Conservation (phyloP, 2,113 vertebrate species). For the Cephalopholis sonnerati region DNA sequence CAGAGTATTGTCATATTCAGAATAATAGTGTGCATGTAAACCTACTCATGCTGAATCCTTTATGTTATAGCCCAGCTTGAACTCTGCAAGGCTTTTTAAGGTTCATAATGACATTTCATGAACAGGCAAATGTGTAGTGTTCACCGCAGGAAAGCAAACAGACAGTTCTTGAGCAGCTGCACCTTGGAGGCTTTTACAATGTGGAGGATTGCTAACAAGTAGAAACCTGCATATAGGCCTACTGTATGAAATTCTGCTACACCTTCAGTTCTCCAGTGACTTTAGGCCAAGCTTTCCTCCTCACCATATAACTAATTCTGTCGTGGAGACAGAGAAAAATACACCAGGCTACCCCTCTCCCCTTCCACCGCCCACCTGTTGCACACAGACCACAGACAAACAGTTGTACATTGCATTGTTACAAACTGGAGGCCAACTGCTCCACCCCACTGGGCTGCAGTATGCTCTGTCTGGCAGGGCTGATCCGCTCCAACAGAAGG, state of each 20-base stretch:
- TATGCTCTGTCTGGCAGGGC: conserved; percentile 44
- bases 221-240: conserved; percentile 24
- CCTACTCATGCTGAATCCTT: background rate
- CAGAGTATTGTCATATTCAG: too few species aligned
- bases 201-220: conserved; percentile 30
- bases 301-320: conserved; percentile 67
- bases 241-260: conserved; percentile 28
- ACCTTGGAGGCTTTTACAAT: conserved; percentile 21
- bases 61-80: background rate
- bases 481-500: conserved; percentile 66
- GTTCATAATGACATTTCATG: background rate
- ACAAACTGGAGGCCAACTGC: conserved; percentile 51
- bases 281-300: conserved; percentile 47
- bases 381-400: conserved; percentile 72
- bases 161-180: conserved; percentile 25
- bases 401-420: conserved; percentile 81
- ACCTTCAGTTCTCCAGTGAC: conserved; percentile 24
- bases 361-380: conserved; percentile 77
- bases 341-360: conserved; percentile 62
- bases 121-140: background rate
- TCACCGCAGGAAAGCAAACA: background rate
- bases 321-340: conserved; percentile 78
- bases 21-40: too few species aligned
- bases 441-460: conserved; percentile 39
- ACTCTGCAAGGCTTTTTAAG: background rate